phyloP scores from a whole-genome alignment of 2,113 vertebrate species.

The Aptenodytes forsteri region DNA sequence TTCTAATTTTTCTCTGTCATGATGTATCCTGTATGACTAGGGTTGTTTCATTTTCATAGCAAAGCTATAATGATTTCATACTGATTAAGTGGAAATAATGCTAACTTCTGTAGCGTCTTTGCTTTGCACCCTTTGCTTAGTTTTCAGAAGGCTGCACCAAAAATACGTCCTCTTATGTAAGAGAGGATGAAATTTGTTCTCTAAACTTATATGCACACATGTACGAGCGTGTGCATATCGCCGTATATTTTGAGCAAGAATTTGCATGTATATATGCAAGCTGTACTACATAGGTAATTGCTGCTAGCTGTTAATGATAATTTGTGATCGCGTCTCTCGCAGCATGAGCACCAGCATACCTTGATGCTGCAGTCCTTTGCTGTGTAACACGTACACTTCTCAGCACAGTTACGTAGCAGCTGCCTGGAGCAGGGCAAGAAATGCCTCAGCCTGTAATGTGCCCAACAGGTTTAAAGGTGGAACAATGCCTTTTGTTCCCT shows the following conservation, averaged over 20 bases:
- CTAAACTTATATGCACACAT: rapidly evolving
- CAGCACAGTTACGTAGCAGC: neutral
- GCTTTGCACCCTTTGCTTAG: neutral
- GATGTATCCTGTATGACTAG: conserved; percentile 48
- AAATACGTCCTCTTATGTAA: neutral
- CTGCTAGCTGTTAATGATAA: neutral
- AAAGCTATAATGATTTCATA: conserved; percentile 55
- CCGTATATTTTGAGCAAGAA: neutral
- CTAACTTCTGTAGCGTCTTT: neutral
- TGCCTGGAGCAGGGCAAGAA: neutral
- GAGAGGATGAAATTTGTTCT: neutral
- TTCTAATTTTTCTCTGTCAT: conserved; percentile 69
- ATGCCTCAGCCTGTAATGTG: rapidly evolving
- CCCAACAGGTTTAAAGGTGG: neutral
- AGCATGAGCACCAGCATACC: neutral
- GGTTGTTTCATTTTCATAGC: conserved; percentile 67
- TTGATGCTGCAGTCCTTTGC: neutral
- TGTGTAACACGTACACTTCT: rapidly evolving
- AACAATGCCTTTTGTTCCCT: neutral
- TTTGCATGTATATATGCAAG: neutral
- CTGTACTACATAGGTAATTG: neutral
- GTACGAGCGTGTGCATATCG: neutral
- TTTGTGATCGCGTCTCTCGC: neutral
- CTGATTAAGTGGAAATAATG: conserved; percentile 52
- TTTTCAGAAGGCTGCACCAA: neutral